Conservation (phyloP, 1,140 invertebrate genomes). For the Pseudomyrmex pallidus region DNA sequence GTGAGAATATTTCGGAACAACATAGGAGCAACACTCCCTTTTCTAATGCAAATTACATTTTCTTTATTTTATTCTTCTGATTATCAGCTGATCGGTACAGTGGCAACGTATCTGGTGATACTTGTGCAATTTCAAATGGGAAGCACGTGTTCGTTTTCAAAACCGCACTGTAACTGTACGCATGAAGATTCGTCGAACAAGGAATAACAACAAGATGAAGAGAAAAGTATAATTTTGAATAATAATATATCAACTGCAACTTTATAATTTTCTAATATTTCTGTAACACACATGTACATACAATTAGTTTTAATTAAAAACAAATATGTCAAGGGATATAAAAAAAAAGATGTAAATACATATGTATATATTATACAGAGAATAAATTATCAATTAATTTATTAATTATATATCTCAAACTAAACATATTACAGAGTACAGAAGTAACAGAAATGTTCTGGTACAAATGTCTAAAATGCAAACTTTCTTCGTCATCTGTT, state of each 20-base stretch:
- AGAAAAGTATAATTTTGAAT: neutral
- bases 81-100: slow-evolving; percentile 79
- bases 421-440: neutral
- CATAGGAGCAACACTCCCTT: neutral
- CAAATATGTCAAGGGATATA: neutral
- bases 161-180: slow-evolving; percentile 13
- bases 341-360: neutral
- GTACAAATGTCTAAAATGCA: slow-evolving; percentile 18
- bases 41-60: no score
- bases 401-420: slow-evolving; percentile 25
- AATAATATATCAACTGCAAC: neutral
- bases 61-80: slow-evolving; percentile 17
- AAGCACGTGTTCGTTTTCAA: neutral
- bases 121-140: slow-evolving; percentile 79
- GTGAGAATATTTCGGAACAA: slow-evolving; percentile 71
- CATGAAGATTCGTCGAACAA: neutral
- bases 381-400: slow-evolving; percentile 31
- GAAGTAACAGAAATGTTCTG: slow-evolving; percentile 3
- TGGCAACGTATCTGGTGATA: slow-evolving; percentile 82
- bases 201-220: neutral
- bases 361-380: neutral
- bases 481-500: slow-evolving; percentile 3
- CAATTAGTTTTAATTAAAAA: neutral
- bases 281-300: neutral
- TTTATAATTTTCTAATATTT: neutral